A percentile compares a stretch with the other conserved stretches of the same genome.
These are phyloP conservation scores for Standfussiana lucernea DNA, from an alignment of 2,888 invertebrate species.

Conservation along the genomic window DNA sequence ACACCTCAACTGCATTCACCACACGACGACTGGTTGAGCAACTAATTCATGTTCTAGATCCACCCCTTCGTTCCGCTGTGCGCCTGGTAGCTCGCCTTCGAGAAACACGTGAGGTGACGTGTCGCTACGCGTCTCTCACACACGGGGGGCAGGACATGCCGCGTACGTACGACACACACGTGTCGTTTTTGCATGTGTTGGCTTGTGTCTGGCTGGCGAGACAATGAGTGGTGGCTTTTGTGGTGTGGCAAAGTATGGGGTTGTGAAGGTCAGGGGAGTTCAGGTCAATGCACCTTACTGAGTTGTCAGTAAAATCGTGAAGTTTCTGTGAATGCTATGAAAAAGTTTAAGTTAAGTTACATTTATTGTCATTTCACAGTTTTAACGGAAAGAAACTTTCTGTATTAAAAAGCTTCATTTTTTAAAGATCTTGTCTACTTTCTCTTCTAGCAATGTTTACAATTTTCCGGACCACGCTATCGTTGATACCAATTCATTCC, in stretches of 20 bases:
- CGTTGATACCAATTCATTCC: too few species aligned
- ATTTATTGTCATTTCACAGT: not conserved
- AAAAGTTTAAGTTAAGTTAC: too few species aligned
- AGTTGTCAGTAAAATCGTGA: not conserved
- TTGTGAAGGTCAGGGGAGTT: slow-evolving; percentile 37
- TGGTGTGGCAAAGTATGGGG: not conserved
- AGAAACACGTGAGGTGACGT: slow-evolving; percentile 65
- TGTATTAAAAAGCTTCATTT: not conserved
- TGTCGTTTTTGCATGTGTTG: slow-evolving; percentile 27
- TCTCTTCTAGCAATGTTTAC: too few species aligned
- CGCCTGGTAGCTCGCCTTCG: slow-evolving; percentile 56
- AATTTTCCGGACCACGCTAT: too few species aligned
- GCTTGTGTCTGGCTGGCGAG: slow-evolving; percentile 22
- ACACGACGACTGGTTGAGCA: slow-evolving; percentile 20
- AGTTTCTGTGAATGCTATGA: not conserved
- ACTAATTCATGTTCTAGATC: slow-evolving; percentile 6
- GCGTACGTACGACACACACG: slow-evolving; percentile 6
- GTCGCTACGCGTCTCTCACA: slow-evolving; percentile 61
- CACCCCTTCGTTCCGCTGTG: slow-evolving; percentile 32
- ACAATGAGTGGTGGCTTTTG: slow-evolving; percentile 31
- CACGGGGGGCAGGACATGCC: slow-evolving; percentile 23
- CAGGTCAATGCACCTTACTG: slow-evolving; percentile 17
- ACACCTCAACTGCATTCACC: slow-evolving; percentile 28
- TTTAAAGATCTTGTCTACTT: too few species aligned
- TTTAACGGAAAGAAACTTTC: not conserved